Conservation (phyloP, 2,113 vertebrate species). For the Phyllopteryx taeniolatus region DNA sequence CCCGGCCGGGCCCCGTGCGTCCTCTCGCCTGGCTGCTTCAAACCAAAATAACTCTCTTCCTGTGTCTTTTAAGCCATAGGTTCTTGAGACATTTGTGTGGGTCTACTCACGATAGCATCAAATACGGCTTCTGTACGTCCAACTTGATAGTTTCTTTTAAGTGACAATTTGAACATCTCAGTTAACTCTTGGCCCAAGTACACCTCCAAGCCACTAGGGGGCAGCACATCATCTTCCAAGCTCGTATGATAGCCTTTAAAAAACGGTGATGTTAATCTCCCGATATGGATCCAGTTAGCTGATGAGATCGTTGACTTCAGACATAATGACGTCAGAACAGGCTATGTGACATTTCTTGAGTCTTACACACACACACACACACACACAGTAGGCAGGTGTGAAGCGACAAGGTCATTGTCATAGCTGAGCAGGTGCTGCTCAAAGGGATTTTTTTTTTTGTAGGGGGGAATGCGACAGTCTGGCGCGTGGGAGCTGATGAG, state of each 20-base stretch:
- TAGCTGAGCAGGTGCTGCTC: constrained; percentile 1
- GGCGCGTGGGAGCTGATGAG: not conserved
- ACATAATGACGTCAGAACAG: not conserved
- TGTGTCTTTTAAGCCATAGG: too few species aligned
- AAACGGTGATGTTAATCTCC: too few species aligned
- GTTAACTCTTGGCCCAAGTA: not conserved
- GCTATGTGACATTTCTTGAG: not conserved
- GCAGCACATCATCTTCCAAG: not conserved
- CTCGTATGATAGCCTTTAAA: not conserved
- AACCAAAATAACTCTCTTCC: too few species aligned
- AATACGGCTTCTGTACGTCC: too few species aligned
- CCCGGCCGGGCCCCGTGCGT: too few species aligned
- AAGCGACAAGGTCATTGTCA: constrained; percentile 2
- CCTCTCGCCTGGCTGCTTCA: too few species aligned
- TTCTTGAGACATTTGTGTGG: too few species aligned
- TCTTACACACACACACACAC: not conserved
- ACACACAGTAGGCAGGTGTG: not conserved
- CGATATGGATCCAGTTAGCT: not conserved
- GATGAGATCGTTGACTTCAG: not conserved
- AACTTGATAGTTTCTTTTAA: too few species aligned
- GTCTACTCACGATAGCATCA: too few species aligned
- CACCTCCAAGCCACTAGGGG: not conserved
- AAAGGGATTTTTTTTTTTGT: not conserved
- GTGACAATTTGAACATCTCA: too few species aligned
- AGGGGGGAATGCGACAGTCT: not conserved